Evolutionary conservation across 2,888 invertebrate genomes (phyloP).

Genomic region (Tuta absoluta): DNA sequence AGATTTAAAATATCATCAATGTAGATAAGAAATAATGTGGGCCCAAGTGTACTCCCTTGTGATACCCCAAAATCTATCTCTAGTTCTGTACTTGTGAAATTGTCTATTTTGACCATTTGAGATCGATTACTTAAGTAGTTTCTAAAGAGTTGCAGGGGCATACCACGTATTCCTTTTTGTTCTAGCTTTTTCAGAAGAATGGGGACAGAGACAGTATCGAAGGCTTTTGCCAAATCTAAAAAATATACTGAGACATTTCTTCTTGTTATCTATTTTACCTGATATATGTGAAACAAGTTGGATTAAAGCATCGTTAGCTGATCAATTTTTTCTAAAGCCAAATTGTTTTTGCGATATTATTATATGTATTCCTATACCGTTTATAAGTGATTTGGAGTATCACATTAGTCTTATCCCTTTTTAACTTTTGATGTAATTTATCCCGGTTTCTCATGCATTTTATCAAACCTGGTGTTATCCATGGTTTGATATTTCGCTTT

Average conservation of each 20-base stretch:
- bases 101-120: neutral
- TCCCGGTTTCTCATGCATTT: no score
- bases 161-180: neutral
- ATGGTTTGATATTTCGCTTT: no score
- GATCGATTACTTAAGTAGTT: neutral
- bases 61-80: no score
- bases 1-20: neutral
- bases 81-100: neutral
- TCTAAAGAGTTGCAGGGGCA: neutral
- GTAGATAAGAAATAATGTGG: no score
- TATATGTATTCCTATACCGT: neutral
- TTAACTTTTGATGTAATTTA: neutral
- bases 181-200: neutral
- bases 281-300: neutral
- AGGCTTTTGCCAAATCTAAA: neutral
- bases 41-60: no score
- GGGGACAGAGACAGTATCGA: neutral
- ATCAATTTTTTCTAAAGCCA: constrained; percentile 2
- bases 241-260: neutral
- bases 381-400: neutral
- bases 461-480: no score
- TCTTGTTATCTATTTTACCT: neutral
- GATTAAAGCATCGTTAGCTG: neutral
- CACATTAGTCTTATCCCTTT: neutral
- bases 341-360: neutral